These are phyloP conservation scores for Drosophila fulvimacula DNA, from an alignment of 2,888 invertebrate species.

Conservation along the genomic window DNA sequence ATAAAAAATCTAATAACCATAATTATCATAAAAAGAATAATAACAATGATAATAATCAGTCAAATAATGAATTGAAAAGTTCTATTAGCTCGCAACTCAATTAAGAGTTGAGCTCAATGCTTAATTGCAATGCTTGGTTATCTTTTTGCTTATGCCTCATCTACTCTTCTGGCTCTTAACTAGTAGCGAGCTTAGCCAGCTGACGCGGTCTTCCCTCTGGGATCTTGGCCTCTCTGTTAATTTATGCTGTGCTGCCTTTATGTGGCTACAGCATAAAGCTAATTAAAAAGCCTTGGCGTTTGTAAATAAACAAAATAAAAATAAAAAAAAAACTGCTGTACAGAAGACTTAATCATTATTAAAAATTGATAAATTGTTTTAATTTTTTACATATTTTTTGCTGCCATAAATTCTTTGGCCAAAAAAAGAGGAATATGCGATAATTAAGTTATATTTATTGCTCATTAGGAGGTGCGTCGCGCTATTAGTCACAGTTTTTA, in stretches of 20 bases:
- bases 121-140: constrained; percentile 27
- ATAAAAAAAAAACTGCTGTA: background rate
- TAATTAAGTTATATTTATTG: constrained; percentile 46
- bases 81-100: constrained; percentile 6
- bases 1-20: too few species aligned
- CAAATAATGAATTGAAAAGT: constrained; percentile 28
- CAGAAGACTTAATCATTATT: constrained; percentile 40
- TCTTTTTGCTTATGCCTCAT: background rate
- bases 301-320: constrained; percentile 30
- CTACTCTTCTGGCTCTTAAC: constrained; percentile 1
- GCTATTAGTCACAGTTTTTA: constrained; percentile 23
- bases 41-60: constrained; percentile 1
- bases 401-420: constrained; percentile 28
- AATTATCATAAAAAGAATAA: background rate
- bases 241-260: constrained; percentile 63
- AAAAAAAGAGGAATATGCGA: constrained; percentile 13
- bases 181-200: constrained; percentile 16
- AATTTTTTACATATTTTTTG: constrained; percentile 1
- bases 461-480: constrained; percentile 19
- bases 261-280: constrained; percentile 62
- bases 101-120: constrained; percentile 18
- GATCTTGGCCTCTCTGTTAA: constrained; percentile 36
- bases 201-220: background rate
- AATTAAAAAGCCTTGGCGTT: constrained; percentile 65
- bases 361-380: constrained; percentile 50